These are phyloP conservation scores for Arothron firmamentum DNA, from an alignment of 2,113 vertebrate species.

Conservation along the genomic window DNA sequence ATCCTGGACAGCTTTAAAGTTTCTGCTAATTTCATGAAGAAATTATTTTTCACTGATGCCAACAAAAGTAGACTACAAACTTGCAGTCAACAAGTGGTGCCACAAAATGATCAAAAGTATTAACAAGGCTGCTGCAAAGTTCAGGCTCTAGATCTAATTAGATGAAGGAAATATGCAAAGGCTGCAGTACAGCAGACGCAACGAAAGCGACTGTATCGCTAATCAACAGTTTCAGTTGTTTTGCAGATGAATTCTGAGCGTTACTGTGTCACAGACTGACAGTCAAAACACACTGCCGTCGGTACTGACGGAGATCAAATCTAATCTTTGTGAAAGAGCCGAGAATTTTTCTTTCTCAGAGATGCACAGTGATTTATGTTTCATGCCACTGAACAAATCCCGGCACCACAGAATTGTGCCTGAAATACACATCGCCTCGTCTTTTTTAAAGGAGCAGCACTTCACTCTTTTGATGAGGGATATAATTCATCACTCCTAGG, in stretches of 20 bases:
- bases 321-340: conserved; percentile 41
- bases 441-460: conserved; percentile 28
- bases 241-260: conserved; percentile 31
- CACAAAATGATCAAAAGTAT: no score
- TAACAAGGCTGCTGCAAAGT: no score
- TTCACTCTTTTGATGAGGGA: conserved; percentile 56
- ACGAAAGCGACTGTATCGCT: conserved; percentile 10
- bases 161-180: not conserved
- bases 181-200: not conserved
- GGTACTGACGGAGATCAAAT: conserved; percentile 52
- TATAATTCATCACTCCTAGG: conserved; percentile 50
- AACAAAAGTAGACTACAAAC: no score
- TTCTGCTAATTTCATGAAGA: no score
- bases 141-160: no score
- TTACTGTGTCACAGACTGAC: conserved; percentile 39
- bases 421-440: conserved; percentile 44
- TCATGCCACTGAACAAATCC: conserved; percentile 54
- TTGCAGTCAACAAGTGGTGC: no score
- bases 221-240: conserved; percentile 41
- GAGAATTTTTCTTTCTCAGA: conserved; percentile 37
- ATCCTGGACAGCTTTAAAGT: no score
- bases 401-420: conserved; percentile 44
- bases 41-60: no score
- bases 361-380: conserved; percentile 54
- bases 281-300: conserved; percentile 42